Evolutionary conservation across 2,888 invertebrate genomes (phyloP).

Genomic region (Zaprionus bogoriensis): DNA sequence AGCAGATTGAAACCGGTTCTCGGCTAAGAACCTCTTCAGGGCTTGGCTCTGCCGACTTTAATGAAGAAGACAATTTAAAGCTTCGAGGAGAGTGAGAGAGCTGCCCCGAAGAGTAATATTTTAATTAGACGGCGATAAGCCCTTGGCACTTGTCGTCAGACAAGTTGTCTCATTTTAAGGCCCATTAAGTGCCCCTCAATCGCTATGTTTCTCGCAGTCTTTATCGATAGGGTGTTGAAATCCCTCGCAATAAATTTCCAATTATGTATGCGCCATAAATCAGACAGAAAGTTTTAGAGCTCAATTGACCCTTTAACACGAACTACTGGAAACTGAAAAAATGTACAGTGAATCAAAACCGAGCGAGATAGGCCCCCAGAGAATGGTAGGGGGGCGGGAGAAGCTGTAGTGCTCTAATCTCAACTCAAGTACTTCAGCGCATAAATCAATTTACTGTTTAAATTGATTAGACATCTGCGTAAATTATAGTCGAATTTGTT

Average conservation of each 20-base stretch:
- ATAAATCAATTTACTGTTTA: no score
- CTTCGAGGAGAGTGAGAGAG: conserved; percentile 11
- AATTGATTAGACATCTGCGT: conserved; percentile 13
- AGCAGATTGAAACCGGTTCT: conserved; percentile 37
- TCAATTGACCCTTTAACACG: conserved; percentile 53
- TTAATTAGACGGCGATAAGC: conserved; percentile 49
- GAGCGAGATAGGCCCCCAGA: conserved; percentile 18
- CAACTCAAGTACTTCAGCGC: neutral
- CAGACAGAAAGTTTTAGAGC: conserved; percentile 29
- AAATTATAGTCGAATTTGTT: neutral
- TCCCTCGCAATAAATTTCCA: conserved; percentile 65
- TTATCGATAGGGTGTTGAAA: conserved; percentile 60
- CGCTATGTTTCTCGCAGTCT: conserved; percentile 12
- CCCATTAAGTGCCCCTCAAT: conserved; percentile 40
- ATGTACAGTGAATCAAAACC: conserved; percentile 10
- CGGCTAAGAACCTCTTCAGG: neutral
- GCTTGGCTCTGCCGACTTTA: conserved; percentile 12
- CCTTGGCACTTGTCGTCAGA: conserved; percentile 13
- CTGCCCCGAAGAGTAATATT: conserved; percentile 14
- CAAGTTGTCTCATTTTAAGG: conserved; percentile 45
- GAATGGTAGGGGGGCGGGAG: neutral
- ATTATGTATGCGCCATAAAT: conserved; percentile 63
- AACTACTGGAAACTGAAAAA: conserved; percentile 16
- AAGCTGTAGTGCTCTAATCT: neutral
- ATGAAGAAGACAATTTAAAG: conserved; percentile 23